Evolutionary conservation across 2,888 invertebrate species (phyloP).

Genomic region (Euproctis similis): DNA sequence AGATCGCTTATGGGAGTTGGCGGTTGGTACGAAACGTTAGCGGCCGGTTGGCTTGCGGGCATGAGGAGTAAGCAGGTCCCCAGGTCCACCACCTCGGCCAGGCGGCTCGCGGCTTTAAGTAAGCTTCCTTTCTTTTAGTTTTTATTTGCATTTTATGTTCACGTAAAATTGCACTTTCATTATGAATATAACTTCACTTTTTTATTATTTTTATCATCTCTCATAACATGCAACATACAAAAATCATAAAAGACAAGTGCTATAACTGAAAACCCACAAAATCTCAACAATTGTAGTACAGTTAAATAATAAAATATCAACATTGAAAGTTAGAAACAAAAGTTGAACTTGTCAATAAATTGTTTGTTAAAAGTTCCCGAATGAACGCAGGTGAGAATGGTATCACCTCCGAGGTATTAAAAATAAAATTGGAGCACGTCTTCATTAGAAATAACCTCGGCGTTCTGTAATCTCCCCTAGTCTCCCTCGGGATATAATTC

Average conservation of each 20-base stretch:
- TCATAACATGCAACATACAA: conserved; percentile 1
- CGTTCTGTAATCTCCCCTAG: conserved; percentile 51
- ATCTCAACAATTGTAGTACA: too few relatives aligned
- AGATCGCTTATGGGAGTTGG: conserved; percentile 71
- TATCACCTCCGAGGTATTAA: conserved; percentile 52
- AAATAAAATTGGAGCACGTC: conserved; percentile 62
- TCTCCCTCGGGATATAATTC: conserved; percentile 69
- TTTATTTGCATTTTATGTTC: conserved; percentile 56
- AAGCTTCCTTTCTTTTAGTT: conserved; percentile 71
- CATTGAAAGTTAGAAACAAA: conserved; percentile 13
- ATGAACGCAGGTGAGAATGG: conserved; percentile 50
- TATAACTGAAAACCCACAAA: too few relatives aligned
- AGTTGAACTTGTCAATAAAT: conserved; percentile 4
- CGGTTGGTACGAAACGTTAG: conserved; percentile 68
- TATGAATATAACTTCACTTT: conserved; percentile 18
- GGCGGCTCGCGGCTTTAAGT: conserved; percentile 73
- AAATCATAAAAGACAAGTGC: conserved; percentile 6
- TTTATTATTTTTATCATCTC: conserved; percentile 15
- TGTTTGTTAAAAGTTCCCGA: conserved; percentile 9
- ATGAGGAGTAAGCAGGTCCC: conserved; percentile 75
- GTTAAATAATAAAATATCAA: too few relatives aligned
- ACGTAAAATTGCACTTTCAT: conserved; percentile 17
- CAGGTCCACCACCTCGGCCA: conserved; percentile 71
- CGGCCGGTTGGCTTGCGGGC: conserved; percentile 70
- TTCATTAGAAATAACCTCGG: conserved; percentile 64